phyloP scores from a whole-genome alignment of 53 echinoderm and acorn worm genomes.

The Actinopyga echinites region DNA sequence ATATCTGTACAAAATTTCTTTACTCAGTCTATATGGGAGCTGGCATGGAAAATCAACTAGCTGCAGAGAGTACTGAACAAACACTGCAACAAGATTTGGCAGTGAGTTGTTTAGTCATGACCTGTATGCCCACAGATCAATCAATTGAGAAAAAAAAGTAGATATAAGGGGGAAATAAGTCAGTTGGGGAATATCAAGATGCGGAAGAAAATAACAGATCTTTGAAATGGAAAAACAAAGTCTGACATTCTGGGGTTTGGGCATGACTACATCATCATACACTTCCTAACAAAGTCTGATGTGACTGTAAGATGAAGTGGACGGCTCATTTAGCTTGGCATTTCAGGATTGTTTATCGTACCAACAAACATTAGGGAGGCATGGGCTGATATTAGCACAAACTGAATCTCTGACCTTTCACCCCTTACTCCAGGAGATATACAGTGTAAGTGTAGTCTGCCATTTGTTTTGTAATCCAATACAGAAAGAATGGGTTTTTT shows the following conservation, averaged over 20 bases:
- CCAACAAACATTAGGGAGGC: constrained; percentile 36
- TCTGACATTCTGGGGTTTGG: constrained; percentile 35
- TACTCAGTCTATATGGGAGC: not conserved
- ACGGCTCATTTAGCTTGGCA: constrained; percentile 38
- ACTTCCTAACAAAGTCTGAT: not conserved
- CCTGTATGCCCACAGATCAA: constrained; percentile 36
- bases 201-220: not conserved
- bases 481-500: too few species aligned
- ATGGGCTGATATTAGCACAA: not conserved
- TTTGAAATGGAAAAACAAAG: constrained; percentile 37
- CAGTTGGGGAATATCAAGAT: constrained; percentile 6
- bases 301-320: not conserved
- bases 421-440: not conserved
- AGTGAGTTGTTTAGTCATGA: not conserved
- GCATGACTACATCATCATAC: not conserved
- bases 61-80: too few species aligned
- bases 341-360: constrained; percentile 6
- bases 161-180: not conserved
- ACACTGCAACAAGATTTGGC: too few species aligned
- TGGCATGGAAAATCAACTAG: constrained; percentile 16
- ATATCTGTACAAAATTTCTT: constrained; percentile 10
- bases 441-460: not conserved
- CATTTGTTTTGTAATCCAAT: not conserved
- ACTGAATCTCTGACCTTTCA: not conserved
- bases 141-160: constrained; percentile 13